A percentile compares a stretch with the other conserved stretches of the same genome.
These are phyloP conservation scores for Rhabdophis nuchalis DNA, from an alignment of 2,797 vertebrate species.

Conservation along the genomic window DNA sequence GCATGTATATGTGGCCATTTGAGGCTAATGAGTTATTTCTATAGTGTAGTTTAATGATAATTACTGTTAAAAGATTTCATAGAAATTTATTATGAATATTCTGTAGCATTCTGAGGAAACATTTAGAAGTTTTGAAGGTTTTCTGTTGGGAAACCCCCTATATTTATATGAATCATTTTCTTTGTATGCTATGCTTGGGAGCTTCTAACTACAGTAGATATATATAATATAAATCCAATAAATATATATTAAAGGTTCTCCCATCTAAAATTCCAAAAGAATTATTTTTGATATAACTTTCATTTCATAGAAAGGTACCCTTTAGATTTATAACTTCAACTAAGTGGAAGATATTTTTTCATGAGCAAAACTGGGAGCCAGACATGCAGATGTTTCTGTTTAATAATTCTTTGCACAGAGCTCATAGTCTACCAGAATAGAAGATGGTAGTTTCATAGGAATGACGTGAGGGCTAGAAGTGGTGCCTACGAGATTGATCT, in stretches of 20 bases:
- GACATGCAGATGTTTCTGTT: too few relatives aligned
- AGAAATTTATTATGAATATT: conserved; percentile 25
- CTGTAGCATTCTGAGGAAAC: background rate
- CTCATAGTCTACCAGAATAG: background rate
- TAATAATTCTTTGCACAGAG: background rate
- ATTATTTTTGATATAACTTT: background rate
- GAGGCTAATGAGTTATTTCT: background rate
- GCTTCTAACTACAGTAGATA: background rate
- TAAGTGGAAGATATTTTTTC: background rate
- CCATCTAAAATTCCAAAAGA: background rate
- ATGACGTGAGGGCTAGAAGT: background rate
- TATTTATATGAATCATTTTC: background rate
- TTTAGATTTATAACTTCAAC: background rate
- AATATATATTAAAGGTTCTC: background rate
- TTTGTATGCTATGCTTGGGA: background rate
- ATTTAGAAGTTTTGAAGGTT: conserved; percentile 18
- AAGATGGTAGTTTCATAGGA: background rate
- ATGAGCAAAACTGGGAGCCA: background rate
- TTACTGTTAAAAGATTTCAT: background rate
- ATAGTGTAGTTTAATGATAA: background rate
- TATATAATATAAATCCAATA: background rate
- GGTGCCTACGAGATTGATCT: background rate
- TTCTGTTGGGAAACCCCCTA: conserved; percentile 2
- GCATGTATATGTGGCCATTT: background rate
- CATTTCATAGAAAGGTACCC: background rate